Percentiles rank a stretch among this genome's conserved stretches.
These are phyloP conservation scores for Heterodera carotae DNA, from an alignment of 1,140 invertebrate genomes.

Conservation along the genomic window DNA sequence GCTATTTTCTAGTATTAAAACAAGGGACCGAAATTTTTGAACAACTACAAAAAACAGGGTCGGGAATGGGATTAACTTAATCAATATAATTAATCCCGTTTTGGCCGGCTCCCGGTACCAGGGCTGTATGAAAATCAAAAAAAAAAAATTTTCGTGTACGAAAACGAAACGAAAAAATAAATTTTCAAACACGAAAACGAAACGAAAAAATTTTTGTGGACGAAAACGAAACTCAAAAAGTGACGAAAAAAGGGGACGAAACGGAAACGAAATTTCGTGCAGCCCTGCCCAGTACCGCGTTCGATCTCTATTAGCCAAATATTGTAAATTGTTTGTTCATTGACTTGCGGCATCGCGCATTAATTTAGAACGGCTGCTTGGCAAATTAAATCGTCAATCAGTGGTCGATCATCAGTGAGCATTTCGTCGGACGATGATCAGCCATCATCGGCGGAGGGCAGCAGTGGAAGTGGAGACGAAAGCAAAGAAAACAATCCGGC, in stretches of 20 bases:
- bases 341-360: neutral
- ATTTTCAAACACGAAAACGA: no score
- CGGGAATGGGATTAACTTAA: neutral
- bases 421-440: slow-evolving; percentile 12
- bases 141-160: no score
- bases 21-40: neutral
- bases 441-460: neutral
- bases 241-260: no score
- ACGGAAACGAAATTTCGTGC: no score
- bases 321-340: neutral
- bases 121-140: no score
- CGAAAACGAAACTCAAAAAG: no score
- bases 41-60: neutral
- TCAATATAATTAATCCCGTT: no score
- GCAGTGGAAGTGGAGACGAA: slow-evolving; percentile 14
- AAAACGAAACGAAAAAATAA: no score
- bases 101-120: no score
- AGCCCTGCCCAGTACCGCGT: no score
- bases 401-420: neutral
- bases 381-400: slow-evolving; percentile 33
- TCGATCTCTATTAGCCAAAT: neutral
- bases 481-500: slow-evolving; percentile 16
- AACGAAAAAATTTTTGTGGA: no score
- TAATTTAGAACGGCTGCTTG: slow-evolving; percentile 55
- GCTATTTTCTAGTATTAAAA: no score